phyloP scores from a whole-genome alignment of 2,888 invertebrate genomes.

The Psococerastis gibbosa region DNA sequence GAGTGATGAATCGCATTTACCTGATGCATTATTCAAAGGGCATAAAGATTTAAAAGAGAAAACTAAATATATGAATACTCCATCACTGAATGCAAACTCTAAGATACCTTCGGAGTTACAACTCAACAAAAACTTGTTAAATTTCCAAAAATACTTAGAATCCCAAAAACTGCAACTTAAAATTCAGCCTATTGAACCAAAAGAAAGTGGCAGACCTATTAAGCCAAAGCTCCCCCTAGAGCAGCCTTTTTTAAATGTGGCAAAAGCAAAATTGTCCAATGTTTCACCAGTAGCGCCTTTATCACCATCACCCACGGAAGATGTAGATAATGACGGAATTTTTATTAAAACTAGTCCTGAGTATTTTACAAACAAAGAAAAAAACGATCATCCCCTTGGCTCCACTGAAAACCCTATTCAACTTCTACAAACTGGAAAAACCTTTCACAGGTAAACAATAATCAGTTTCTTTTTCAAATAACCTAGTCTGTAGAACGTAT shows the following conservation, averaged over 20 bases:
- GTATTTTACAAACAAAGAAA: conserved; percentile 12
- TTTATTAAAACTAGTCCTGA: conserved; percentile 11
- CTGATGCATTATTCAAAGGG: too few species aligned
- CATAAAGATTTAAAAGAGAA: neutral
- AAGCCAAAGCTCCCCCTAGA: too few species aligned
- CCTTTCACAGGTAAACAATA: conserved; percentile 28
- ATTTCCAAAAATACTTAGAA: conserved; percentile 1
- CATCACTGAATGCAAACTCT: too few species aligned
- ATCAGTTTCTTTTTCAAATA: neutral
- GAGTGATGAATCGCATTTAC: too few species aligned
- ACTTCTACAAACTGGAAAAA: conserved; percentile 37
- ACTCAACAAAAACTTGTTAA: neutral
- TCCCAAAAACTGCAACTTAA: neutral
- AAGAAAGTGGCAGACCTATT: too few species aligned
- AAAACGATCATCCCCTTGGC: conserved; percentile 24
- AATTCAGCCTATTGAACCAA: conserved; percentile 1
- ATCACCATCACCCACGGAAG: neutral
- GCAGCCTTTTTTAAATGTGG: too few species aligned
- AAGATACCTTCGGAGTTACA: neutral
- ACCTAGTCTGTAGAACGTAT: too few species aligned
- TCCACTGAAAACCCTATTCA: conserved; percentile 37
- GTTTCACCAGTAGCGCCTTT: neutral
- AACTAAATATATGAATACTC: neutral
- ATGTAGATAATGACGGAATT: neutral
- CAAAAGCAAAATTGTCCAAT: neutral